These are phyloP conservation scores for Herpailurus yagouaroundi DNA, from an alignment of 2,113 vertebrate species.

Conservation along the genomic window DNA sequence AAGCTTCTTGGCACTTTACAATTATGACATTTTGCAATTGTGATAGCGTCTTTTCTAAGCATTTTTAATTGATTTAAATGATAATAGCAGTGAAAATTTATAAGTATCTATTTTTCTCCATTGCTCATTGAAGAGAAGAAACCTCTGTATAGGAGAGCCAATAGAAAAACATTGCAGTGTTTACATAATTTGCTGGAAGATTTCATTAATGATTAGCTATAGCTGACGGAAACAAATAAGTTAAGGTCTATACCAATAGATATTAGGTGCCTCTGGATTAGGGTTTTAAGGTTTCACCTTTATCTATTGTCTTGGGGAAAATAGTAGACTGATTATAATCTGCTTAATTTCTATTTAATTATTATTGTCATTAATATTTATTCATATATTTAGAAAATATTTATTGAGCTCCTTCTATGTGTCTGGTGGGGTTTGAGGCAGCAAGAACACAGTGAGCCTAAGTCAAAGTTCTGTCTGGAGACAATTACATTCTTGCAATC, in stretches of 20 bases:
- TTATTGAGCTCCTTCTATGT: neutral
- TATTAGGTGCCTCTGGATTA: neutral
- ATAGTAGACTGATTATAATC: neutral
- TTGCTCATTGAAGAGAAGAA: neutral
- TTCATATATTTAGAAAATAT: neutral
- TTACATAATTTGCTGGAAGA: neutral
- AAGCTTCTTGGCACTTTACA: neutral
- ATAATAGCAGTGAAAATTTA: neutral
- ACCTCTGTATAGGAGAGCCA: neutral
- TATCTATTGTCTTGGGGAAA: neutral
- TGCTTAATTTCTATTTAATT: constrained; percentile 27
- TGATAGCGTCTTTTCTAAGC: neutral
- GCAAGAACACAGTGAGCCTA: neutral
- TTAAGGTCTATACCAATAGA: neutral
- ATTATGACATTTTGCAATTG: neutral
- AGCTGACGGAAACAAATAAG: neutral
- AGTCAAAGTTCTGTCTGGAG: neutral
- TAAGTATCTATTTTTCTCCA: neutral
- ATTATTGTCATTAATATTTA: neutral
- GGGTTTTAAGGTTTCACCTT: neutral
- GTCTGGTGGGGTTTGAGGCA: neutral
- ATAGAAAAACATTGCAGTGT: neutral
- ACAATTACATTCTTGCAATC: neutral
- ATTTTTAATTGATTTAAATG: neutral
- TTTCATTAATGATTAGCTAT: neutral